Evolutionary conservation across 2,113 vertebrate genomes (phyloP).

Genomic region (Neoarius graeffei): DNA sequence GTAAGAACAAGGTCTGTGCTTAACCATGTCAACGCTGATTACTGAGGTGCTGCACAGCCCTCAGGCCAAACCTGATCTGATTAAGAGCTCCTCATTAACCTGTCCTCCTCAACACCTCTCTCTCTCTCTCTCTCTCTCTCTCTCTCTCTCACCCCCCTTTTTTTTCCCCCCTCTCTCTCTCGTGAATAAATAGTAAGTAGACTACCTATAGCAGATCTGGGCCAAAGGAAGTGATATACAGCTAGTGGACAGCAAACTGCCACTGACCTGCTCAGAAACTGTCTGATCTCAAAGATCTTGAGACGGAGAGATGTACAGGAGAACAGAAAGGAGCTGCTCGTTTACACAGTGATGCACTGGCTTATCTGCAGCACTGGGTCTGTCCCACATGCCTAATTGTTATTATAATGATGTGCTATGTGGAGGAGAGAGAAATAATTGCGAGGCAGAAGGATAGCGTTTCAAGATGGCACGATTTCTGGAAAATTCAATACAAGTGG

Average conservation of each 20-base stretch:
- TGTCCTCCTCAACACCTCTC: slow-evolving; percentile 10
- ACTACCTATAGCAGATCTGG: too few species aligned
- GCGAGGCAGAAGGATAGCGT: not conserved
- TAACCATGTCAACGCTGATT: slow-evolving; percentile 33
- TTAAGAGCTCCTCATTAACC: slow-evolving; percentile 35
- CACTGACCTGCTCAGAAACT: too few species aligned
- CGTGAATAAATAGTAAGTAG: too few species aligned
- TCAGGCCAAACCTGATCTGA: slow-evolving; percentile 43
- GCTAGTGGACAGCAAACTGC: too few species aligned
- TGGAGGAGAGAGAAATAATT: slow-evolving; percentile 17
- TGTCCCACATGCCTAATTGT: slow-evolving; percentile 42
- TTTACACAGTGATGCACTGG: slow-evolving; percentile 33
- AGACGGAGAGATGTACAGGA: not conserved
- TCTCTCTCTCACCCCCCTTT: slow-evolving; percentile 38
- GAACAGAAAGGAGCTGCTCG: not conserved
- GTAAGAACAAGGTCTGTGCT: slow-evolving; percentile 30
- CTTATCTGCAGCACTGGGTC: slow-evolving; percentile 40
- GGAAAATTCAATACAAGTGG: slow-evolving; percentile 37
- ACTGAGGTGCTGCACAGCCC: not conserved
- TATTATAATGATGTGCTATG: slow-evolving; percentile 41
- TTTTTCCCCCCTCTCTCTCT: not conserved
- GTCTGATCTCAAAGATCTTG: not conserved
- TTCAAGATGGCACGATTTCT: not conserved
- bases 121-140: slow-evolving; percentile 38
- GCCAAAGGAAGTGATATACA: too few species aligned